phyloP scores from a whole-genome alignment of 2,113 vertebrate species.

The Microcebus murinus region DNA sequence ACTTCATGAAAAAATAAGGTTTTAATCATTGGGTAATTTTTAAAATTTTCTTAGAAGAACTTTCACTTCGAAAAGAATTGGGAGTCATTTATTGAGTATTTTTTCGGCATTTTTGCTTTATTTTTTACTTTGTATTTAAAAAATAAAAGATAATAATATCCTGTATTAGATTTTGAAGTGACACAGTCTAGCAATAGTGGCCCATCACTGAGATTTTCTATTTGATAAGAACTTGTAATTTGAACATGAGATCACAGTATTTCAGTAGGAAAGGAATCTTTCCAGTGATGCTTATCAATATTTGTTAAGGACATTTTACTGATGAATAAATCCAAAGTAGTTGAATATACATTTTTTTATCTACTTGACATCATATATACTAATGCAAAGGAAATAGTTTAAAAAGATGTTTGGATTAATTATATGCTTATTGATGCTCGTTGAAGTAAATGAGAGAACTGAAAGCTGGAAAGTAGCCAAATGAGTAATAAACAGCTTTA shows the following conservation, averaged over 20 bases:
- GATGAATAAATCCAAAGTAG: conserved; percentile 17
- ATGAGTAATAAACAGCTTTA: conserved; percentile 83
- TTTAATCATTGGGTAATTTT: background rate
- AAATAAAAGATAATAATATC: background rate
- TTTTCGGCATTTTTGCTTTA: background rate
- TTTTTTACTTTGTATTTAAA: background rate
- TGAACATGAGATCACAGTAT: background rate
- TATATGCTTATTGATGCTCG: conserved; percentile 77
- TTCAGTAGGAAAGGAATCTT: background rate
- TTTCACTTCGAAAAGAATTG: background rate
- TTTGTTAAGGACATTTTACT: background rate
- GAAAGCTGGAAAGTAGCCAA: conserved; percentile 83
- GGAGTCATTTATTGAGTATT: background rate
- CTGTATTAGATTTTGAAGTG: background rate
- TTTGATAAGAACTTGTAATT: background rate
- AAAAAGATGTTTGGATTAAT: conserved; percentile 83
- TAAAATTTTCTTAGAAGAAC: background rate
- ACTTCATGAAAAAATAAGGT: background rate
- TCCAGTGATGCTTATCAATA: conserved; percentile 1
- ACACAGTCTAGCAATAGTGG: background rate
- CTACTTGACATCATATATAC: conserved; percentile 64
- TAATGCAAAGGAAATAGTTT: conserved; percentile 74
- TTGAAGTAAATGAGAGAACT: conserved; percentile 73
- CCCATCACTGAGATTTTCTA: background rate
- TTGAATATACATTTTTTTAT: conserved; percentile 52